Evolutionary conservation across 2,888 invertebrate genomes (phyloP).

Genomic region (Aporophyla lueneburgensis): DNA sequence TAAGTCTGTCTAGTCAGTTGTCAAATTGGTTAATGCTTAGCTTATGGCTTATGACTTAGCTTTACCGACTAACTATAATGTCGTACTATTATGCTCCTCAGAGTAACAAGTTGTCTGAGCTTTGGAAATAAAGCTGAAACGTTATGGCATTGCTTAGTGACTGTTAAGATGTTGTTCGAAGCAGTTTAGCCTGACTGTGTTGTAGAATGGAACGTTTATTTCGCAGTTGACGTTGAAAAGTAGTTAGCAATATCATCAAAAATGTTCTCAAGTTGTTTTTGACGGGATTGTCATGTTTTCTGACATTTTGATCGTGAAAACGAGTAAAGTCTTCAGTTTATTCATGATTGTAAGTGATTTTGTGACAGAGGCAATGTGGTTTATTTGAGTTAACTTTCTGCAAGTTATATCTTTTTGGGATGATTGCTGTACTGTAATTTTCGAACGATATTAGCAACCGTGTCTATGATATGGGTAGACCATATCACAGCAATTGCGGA

Average conservation of each 20-base stretch:
- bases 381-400: not conserved
- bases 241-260: not conserved
- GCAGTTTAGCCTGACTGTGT: not conserved
- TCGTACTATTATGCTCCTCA: conserved; percentile 3
- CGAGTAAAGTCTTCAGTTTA: not conserved
- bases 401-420: not conserved
- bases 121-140: conserved; percentile 25
- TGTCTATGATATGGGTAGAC: not conserved
- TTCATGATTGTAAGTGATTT: not conserved
- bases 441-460: no score
- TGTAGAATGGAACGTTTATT: not conserved
- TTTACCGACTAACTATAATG: conserved; percentile 26
- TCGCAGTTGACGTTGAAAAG: not conserved
- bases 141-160: conserved; percentile 18
- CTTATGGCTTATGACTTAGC: not conserved
- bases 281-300: not conserved
- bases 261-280: not conserved
- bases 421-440: not conserved
- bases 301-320: not conserved
- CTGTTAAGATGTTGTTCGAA: not conserved
- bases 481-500: no score
- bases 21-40: not conserved
- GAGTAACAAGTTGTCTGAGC: conserved; percentile 21
- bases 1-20: not conserved
- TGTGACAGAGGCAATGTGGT: not conserved